Evolutionary conservation across 1,140 invertebrate species (phyloP).

Genomic region (Holcopasites calliopsidis): DNA sequence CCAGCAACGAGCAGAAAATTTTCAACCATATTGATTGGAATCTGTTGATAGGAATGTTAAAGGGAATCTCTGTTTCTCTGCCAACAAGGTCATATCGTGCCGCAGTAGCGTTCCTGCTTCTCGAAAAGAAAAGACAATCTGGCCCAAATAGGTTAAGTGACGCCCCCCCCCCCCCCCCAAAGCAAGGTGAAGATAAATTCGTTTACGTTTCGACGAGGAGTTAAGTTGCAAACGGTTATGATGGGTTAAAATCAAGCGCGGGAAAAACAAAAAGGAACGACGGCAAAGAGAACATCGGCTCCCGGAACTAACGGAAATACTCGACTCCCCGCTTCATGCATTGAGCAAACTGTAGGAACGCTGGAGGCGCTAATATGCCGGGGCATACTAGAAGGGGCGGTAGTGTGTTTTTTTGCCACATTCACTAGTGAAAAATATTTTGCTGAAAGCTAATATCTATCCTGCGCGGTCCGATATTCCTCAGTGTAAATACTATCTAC

Average conservation of each 20-base stretch:
- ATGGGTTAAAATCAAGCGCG: neutral
- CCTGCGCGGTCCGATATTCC: conserved; percentile 56
- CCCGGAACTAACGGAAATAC: conserved; percentile 56
- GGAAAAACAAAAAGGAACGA: conserved; percentile 14
- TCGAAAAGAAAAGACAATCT: neutral
- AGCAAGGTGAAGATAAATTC: neutral
- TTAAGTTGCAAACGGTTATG: conserved; percentile 17
- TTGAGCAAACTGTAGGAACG: conserved; percentile 56
- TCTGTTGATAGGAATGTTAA: neutral
- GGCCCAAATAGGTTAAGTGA: neutral
- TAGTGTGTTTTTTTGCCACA: conserved; percentile 53
- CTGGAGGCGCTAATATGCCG: conserved; percentile 61
- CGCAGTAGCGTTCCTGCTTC: neutral
- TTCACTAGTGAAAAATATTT: conserved; percentile 62
- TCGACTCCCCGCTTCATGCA: conserved; percentile 53
- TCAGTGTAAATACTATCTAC: conserved; percentile 61
- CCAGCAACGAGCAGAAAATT: neutral
- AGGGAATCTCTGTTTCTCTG: neutral
- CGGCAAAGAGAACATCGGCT: conserved; percentile 52
- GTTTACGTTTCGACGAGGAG: neutral
- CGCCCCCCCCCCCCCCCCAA: no score
- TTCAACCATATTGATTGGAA: neutral
- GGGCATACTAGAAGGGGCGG: conserved; percentile 43
- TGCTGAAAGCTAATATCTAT: conserved; percentile 64
- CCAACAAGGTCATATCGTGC: neutral